Evolutionary conservation across 2,888 invertebrate species (phyloP), one percentile per base, ranked within the genome.

Genomic region (Thera britannica): DNA sequence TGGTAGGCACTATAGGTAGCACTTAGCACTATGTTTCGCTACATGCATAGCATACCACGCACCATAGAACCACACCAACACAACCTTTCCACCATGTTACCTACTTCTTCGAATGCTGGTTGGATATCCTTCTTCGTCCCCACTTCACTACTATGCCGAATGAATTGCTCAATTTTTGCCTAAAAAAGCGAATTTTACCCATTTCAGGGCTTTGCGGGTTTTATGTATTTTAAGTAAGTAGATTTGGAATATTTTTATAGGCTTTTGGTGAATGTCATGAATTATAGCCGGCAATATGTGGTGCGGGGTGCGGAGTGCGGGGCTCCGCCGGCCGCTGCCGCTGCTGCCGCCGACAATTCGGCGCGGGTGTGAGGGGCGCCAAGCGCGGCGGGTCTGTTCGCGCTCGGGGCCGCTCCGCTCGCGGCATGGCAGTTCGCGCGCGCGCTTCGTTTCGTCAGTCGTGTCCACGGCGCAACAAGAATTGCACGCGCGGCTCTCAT

Each of bases 401-500:
- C n/a, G 44, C 73, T 67, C 75, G 72, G 73, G 68, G 75, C 51
- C 52, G 23, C 51, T 76, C 72, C 74, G 70, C 75, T 56, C 12
- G 51, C 49, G 38, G 38, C 41, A 41, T 76, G 82, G 80, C 79
- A 78, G 79, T 72, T 77, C 82, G 80, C 83, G 83, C 82, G 80
- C 83, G 83, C 79, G 83, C 83, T 80, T 71, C 77, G 75, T 73
- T 76, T 75, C 76, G 77, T 73, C 83, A 91, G 92, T 93, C 92
- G 92, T 90, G 90, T 90, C 84, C 86, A 89, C 93, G 90, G 92
- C 92, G 90, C 85, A 87, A 88, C 76, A 84, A 83, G 85, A 88
- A 89, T 86, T 88, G 91, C 90, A 90, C 92, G 93, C 90, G 92
- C 92, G 92, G 89, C 90, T 89, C 84, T 83, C 82, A 80, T 88